phyloP scores from a whole-genome alignment of 2,113 vertebrate genomes.

The Steatornis caripensis region DNA sequence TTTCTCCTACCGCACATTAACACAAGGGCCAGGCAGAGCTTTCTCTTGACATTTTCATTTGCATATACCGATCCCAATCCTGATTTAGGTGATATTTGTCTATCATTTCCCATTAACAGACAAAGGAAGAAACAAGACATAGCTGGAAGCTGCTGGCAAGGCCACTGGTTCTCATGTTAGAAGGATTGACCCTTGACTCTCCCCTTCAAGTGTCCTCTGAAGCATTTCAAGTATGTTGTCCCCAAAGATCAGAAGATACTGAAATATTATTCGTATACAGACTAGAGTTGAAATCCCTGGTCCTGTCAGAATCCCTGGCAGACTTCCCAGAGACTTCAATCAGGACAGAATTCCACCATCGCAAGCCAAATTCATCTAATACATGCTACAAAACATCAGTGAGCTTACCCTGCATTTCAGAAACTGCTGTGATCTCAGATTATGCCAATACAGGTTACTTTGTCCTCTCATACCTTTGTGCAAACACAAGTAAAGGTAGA shows the following conservation, averaged over 20 bases:
- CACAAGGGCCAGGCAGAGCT: background rate
- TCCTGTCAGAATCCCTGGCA: conserved; percentile 29
- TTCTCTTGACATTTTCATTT: background rate
- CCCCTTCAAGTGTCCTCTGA: background rate
- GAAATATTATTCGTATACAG: background rate
- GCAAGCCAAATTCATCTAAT: background rate
- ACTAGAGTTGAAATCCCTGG: background rate
- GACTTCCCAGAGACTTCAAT: background rate
- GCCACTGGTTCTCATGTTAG: conserved; percentile 37
- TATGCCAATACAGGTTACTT: background rate
- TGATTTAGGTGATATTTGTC: background rate
- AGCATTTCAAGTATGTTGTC: conserved; percentile 45
- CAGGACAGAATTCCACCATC: background rate
- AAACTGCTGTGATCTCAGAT: background rate
- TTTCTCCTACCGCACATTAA: background rate
- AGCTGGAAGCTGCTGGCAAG: conserved; percentile 19
- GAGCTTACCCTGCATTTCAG: background rate
- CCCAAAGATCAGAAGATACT: conserved; percentile 38
- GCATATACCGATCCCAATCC: background rate
- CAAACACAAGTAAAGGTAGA: background rate
- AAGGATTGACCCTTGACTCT: conserved; percentile 20
- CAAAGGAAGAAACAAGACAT: background rate
- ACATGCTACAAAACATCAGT: background rate
- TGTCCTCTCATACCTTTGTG: background rate
- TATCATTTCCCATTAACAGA: background rate